Base-by-base conservation (phyloP, 2,888 invertebrate species). In the Drosophila seclusa region DNA sequence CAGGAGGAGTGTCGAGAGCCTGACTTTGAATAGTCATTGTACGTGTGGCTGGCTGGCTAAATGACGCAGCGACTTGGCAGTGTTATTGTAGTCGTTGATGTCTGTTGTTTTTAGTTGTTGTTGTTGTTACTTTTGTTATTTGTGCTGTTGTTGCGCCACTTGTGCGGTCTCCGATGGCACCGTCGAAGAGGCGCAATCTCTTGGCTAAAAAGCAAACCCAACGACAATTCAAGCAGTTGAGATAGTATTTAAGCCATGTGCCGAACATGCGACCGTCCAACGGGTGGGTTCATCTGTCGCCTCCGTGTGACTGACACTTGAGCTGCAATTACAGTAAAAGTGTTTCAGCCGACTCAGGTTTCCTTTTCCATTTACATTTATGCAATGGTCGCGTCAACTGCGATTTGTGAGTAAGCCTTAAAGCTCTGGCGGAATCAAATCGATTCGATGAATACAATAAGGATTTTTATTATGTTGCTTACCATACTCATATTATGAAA, bases 91-190 rank as follows among this genome's bases (percentile, higher is more conserved):
- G 65, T 29, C 27, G 64, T 34, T 53, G 31, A 21, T 66, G 53
- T 27, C 45, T 53, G 29, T 13, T 55, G 38, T 38, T 68, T 55
- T 18, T 54, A 45, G 18, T 65, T 54, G 45, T 45, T 54, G 27
- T 24, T 54, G 53, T 42, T 71, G 58, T 18, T 55, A 50, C 29
- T 68, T 54, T n/a, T 54, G 62, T 42, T 57, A 24, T 49, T 38
- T 55, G 31, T 55, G 62, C 27, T 66, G 68, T 52, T 74, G 70
- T 86, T 81, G 75, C 76, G 78, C 78, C 82, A 82, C 79, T 84
- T 87, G 89, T 82, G 85, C 68, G 77, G 85, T 86, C 77, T 82
- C 64, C 55, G 61, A 69, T 77, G 87, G 74, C 71, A 69, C 49
- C 36, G 68, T 59, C 32, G 45, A 42, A 62, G 38, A 29, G 48